Base-by-base conservation (phyloP, 2,113 vertebrate genomes). In the Proterorhinus semilunaris region DNA sequence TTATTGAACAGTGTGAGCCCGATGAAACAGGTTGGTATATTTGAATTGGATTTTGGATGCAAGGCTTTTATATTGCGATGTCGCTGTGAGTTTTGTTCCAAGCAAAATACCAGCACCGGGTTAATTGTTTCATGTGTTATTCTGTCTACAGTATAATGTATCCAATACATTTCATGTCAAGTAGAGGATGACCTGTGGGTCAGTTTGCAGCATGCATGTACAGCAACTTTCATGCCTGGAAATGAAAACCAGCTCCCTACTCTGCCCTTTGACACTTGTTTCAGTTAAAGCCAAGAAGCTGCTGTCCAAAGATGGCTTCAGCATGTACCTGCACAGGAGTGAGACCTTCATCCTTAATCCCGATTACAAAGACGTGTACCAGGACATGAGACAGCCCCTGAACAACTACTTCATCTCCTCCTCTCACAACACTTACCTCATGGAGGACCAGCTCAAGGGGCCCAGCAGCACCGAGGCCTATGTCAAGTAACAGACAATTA, bases 401-500 rank as follows among this genome's bases (percentile, higher is more conserved):
- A 96, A 91, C 78, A 93, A 97, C 89, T 99, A 99, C 88, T 93
- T 96, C 69, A 95, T 99, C 86, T 98, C 97, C 6, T 98, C 98
- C 52, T 99, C 98, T 0, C 98, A 99, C 90, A 99, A 99, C 78
- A 98, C 97, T 53, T 99, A 99, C 86, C 93, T 99, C 43, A 90
- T 94, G 91, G 94, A 98, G 76, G 97, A 98, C 84, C 98, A 99
- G 91, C 87, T 99, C 58, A 94, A 85, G 10, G 98, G 98, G 9
- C 95, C 96, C 45, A 99, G 98, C 93, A 99, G 96, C 87, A 96
- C 94, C 0, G 95, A 98, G 75, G 98, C 95, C 71, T 99, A 98
- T 15, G 89, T 98, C 88, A 95, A 94, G 98, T 98, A 91, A 68
- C 50, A 1, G 5, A 57, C 16, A 54, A 21, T n/a, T 13, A 50